Percentiles rank a stretch among this genome's conserved stretches.
phyloP scores from a whole-genome alignment of 2,888 invertebrate species.

The Oscheius myriophilus region DNA sequence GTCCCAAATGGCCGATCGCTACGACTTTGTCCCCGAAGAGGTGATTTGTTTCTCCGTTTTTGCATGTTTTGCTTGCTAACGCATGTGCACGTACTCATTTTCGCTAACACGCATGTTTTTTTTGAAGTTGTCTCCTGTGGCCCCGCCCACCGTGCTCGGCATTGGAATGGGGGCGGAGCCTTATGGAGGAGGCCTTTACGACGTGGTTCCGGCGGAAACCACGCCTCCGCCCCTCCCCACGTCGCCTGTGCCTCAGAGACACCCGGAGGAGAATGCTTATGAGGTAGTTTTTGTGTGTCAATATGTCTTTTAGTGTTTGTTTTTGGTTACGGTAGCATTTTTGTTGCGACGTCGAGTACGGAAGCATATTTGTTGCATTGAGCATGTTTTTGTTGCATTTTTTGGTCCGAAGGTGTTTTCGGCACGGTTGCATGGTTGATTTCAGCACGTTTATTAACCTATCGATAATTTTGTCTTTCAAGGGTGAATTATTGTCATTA shows the following conservation, averaged over 20 bases:
- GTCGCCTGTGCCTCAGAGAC: background rate
- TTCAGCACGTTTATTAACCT: no score
- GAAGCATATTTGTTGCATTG: no score
- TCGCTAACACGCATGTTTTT: constrained; percentile 1
- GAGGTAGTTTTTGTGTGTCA: constrained; percentile 7
- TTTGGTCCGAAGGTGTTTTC: no score
- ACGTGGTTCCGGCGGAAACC: constrained; percentile 15
- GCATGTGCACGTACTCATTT: background rate
- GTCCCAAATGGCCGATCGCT: constrained; percentile 11
- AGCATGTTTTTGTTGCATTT: no score
- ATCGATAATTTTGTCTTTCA: no score
- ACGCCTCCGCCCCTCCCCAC: constrained; percentile 3
- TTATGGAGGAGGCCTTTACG: background rate
- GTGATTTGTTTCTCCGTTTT: background rate
- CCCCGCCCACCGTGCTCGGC: constrained; percentile 12
- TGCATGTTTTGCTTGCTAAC: background rate
- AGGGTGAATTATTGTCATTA: no score
- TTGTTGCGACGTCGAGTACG: no score
- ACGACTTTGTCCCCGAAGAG: constrained; percentile 30
- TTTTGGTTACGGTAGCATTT: background rate
- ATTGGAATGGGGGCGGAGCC: constrained; percentile 11
- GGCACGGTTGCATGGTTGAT: no score
- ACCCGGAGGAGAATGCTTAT: constrained; percentile 1
- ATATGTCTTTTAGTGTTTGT: no score
- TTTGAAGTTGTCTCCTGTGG: constrained; percentile 17